Evolutionary conservation across 2,888 invertebrate genomes (phyloP).

Genomic region (Litoditis marina): DNA sequence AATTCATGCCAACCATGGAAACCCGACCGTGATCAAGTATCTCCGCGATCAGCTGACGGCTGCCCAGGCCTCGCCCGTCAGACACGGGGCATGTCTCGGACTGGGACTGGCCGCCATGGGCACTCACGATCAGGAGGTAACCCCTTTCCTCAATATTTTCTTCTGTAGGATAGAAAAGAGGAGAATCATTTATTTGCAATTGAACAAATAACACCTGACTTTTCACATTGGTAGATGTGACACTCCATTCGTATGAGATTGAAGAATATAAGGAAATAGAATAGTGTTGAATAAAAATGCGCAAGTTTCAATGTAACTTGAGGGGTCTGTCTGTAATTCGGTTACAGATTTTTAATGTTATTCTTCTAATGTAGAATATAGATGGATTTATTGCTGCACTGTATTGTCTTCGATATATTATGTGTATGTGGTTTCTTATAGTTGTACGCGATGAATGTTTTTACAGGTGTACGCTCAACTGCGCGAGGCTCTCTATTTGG

Average conservation of each 20-base stretch:
- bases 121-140: constrained; percentile 72
- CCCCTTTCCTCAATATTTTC: background rate
- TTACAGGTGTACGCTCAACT: constrained; percentile 93
- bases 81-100: constrained; percentile 95
- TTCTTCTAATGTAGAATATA: background rate
- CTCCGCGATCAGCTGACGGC: constrained; percentile 89
- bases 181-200: too few relatives aligned
- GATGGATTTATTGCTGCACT: background rate
- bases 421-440: constrained; percentile 8
- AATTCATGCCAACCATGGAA: constrained; percentile 97
- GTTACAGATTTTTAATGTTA: too few relatives aligned
- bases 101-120: constrained; percentile 97
- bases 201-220: too few relatives aligned
- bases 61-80: constrained; percentile 72
- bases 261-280: too few relatives aligned
- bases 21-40: constrained; percentile 82
- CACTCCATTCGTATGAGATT: too few relatives aligned
- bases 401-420: background rate
- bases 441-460: constrained; percentile 12
- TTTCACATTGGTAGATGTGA: too few relatives aligned
- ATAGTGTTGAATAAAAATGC: too few relatives aligned
- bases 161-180: background rate
- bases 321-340: too few relatives aligned
- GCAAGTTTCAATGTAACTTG: too few relatives aligned
- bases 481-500: constrained; percentile 92